phyloP scores from a whole-genome alignment of 2,797 vertebrate species.

The Microchirus variegatus region DNA sequence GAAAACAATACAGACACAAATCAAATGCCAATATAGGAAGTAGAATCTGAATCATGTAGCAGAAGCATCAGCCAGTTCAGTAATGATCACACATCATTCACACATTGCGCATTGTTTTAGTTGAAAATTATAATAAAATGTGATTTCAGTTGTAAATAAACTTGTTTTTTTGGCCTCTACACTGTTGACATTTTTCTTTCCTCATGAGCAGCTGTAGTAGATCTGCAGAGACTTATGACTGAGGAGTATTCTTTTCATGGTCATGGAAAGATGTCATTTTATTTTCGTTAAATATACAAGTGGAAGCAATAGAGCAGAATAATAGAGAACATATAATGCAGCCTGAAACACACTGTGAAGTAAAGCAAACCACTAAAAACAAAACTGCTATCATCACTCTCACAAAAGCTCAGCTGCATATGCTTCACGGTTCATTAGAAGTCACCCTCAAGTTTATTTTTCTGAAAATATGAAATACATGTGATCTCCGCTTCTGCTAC shows the following conservation, averaged over 20 bases:
- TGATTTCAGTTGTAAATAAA: neutral
- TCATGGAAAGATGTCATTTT: conserved; percentile 3
- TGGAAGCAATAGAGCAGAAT: conserved; percentile 3
- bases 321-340: neutral
- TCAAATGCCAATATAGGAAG: too few species aligned
- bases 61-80: too few species aligned
- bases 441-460: neutral
- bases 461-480: neutral
- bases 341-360: neutral
- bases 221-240: neutral
- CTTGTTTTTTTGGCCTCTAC: neutral
- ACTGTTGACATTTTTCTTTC: conserved; percentile 7
- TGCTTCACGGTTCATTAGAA: neutral
- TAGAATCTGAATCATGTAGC: too few species aligned
- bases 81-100: too few species aligned
- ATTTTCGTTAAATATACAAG: conserved; percentile 3
- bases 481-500: neutral
- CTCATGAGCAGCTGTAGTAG: neutral
- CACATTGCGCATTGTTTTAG: too few species aligned
- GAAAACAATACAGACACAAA: neutral
- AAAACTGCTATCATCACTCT: neutral
- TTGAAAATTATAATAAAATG: too few species aligned
- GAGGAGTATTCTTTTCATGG: neutral
- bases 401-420: too few species aligned
- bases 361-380: neutral